phyloP scores from a whole-genome alignment of 2,113 vertebrate species.

The Cygnus buccinator region DNA sequence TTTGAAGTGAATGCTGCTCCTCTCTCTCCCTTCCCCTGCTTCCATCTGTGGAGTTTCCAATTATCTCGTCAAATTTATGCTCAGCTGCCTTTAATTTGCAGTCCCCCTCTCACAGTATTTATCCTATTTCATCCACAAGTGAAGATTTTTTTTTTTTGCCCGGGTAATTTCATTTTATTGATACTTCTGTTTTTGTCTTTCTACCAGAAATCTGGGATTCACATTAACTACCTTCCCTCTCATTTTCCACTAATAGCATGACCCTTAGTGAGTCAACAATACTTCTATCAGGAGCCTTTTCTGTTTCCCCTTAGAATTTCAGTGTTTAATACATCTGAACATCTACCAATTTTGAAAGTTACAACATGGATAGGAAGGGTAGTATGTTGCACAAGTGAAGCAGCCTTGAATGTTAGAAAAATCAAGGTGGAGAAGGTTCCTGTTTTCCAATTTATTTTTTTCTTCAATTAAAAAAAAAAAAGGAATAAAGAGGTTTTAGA shows the following conservation, averaged over 20 bases:
- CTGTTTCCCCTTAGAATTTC: background rate
- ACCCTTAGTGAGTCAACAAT: background rate
- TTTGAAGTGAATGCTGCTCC: background rate
- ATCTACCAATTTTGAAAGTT: background rate
- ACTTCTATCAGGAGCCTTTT: background rate
- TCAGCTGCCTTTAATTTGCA: background rate
- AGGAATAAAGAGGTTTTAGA: background rate
- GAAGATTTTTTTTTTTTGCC: background rate
- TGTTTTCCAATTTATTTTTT: background rate
- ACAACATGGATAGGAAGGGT: background rate
- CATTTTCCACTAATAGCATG: slow-evolving; percentile 10
- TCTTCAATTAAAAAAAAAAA: background rate
- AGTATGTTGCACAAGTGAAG: background rate
- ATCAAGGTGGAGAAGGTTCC: accelerated
- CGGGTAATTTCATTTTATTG: background rate
- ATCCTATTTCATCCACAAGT: background rate
- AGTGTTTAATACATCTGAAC: background rate
- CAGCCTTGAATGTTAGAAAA: background rate
- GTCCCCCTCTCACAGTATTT: background rate
- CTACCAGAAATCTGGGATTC: background rate
- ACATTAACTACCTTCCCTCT: background rate
- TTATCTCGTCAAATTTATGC: background rate
- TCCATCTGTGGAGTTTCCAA: background rate
- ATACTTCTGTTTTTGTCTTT: background rate
- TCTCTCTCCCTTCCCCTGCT: background rate